Base-by-base conservation (phyloP, 1,140 invertebrate genomes). In the Dendrolimus punctatus region DNA sequence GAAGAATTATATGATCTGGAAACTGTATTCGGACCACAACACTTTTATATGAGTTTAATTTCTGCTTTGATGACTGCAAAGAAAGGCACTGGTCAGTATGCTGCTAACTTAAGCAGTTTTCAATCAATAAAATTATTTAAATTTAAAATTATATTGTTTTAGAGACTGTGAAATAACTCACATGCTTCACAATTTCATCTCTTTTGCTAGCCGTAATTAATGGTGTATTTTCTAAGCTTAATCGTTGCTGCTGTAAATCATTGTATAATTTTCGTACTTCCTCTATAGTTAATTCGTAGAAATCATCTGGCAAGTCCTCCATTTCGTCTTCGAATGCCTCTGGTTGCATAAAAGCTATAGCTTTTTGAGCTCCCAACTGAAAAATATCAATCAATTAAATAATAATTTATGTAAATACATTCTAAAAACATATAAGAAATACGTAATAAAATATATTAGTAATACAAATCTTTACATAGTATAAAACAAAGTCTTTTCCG, bases 11-110 rank as follows among this genome's bases (percentile, higher is more conserved):
- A 49, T 91, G 90, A 82, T 96, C 91, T 4, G 94, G 94, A 80
- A 97, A 96, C 69, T 93, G 91, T 64, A 97, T 88, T 48, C 95
- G 85, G 46, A 96, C 92, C 6, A 95, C 90, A 46, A 91, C 90
- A 68, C 91, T 88, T 61, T 91, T 91, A 75, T 96, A 95, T 56
- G 90, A 89, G 53, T 90, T 86, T 10, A 94, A 71, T 65, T 89
- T 89, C 9, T 87, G 80, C 46, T 91, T 60, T 62, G 88, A 89
- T 46, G 60, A 56, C 80, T 84, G 62, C 46, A 46, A 41, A 64
- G 9, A 53, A 60, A 55, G 4, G 5, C 8, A 40, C 4, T 7
- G 37, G 23, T 23, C 23, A 23, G 23, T 3, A 23, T 3, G 3
- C 23, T 23, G 23, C 23, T 23, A 23, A 23, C 23, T 23, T 23